These are phyloP conservation scores for Rhinophrynus dorsalis DNA, from an alignment of 2,797 vertebrate genomes.

Conservation along the genomic window DNA sequence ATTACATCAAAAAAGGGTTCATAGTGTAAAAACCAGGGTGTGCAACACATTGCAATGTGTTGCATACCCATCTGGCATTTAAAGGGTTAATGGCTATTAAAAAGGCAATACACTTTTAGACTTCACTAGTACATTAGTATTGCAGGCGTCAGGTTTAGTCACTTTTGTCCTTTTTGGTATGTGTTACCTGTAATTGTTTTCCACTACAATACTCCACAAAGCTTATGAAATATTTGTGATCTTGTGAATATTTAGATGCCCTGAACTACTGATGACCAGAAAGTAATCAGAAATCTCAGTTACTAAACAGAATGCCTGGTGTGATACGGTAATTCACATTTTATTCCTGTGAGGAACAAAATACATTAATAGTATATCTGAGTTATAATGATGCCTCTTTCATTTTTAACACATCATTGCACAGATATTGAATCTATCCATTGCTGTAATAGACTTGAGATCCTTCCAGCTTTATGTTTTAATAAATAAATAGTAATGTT, in stretches of 20 bases:
- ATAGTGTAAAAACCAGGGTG: too few species aligned
- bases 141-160: background rate
- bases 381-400: conserved; percentile 86
- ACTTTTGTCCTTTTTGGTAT: background rate
- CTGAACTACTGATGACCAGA: conserved; percentile 18
- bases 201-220: conserved; percentile 10
- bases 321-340: conserved; percentile 70
- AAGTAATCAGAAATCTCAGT: conserved; percentile 40
- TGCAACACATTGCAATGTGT: too few species aligned
- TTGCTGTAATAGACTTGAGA: conserved; percentile 81
- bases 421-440: conserved; percentile 89
- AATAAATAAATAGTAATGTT: conserved; percentile 50
- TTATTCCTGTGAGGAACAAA: conserved; percentile 73
- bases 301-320: conserved; percentile 61
- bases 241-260: conserved; percentile 31
- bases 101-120: too few species aligned
- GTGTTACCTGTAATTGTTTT: conserved; percentile 10
- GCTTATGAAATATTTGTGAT: conserved; percentile 29
- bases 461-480: conserved; percentile 68
- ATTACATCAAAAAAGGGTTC: too few species aligned
- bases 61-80: too few species aligned
- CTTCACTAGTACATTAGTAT: background rate
- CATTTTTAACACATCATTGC: conserved; percentile 88
- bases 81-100: too few species aligned
- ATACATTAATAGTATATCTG: conserved; percentile 81